phyloP scores from a whole-genome alignment of 92 coral and sea anemone genomes.

The Parazoanthus atlanticus region DNA sequence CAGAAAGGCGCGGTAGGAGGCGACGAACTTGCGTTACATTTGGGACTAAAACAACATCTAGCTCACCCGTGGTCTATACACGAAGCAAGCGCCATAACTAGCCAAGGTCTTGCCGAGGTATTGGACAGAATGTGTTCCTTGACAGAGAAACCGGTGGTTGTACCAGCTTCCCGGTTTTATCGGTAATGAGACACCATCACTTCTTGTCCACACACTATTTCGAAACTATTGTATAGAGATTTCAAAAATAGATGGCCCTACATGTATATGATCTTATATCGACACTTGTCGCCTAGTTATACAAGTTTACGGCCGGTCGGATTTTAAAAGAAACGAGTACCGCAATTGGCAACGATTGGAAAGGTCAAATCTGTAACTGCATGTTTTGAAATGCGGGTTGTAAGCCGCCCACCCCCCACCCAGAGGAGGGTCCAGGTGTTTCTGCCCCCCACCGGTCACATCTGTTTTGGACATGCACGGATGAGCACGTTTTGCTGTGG shows the following conservation, averaged over 20 bases:
- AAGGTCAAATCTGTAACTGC: too few relatives aligned
- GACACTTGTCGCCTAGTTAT: too few relatives aligned
- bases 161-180: conserved; percentile 36
- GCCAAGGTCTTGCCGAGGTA: conserved; percentile 27
- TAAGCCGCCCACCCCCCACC: too few relatives aligned
- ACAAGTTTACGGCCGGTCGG: too few relatives aligned
- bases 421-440: too few relatives aligned
- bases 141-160: conserved; percentile 2
- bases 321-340: too few relatives aligned
- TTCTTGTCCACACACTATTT: not conserved
- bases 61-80: conserved; percentile 25
- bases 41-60: conserved; percentile 17
- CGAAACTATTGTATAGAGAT: not conserved
- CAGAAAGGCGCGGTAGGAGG: not conserved
- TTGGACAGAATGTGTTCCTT: conserved; percentile 22
- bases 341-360: too few relatives aligned
- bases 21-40: not conserved
- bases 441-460: too few relatives aligned
- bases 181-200: not conserved
- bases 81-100: conserved; percentile 39
- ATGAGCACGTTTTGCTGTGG: too few relatives aligned
- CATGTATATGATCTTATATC: not conserved
- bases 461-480: too few relatives aligned
- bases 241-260: not conserved
- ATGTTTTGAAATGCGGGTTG: too few relatives aligned